A percentile compares a stretch with the other conserved stretches of the same genome.
These are phyloP conservation scores for Corythornis madagascariensis DNA, from an alignment of 2,113 vertebrate species.

Conservation along the genomic window DNA sequence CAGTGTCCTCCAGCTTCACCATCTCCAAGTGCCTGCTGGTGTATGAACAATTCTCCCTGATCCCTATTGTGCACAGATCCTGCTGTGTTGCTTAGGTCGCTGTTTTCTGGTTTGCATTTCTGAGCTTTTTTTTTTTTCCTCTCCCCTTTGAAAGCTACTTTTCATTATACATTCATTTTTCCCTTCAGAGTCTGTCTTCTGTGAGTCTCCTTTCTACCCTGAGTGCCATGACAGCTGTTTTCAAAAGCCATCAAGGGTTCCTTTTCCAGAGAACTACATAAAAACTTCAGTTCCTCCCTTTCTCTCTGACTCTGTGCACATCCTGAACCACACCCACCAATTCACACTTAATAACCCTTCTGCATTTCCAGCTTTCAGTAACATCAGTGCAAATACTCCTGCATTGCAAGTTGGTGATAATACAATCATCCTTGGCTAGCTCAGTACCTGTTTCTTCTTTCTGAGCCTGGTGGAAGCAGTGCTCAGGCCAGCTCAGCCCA, in stretches of 20 bases:
- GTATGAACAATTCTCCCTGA: not conserved
- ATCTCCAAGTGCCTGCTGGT: not conserved
- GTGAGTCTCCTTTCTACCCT: not conserved
- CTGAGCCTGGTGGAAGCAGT: not conserved
- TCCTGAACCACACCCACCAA: not conserved
- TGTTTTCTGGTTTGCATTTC: not conserved
- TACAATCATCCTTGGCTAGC: not conserved
- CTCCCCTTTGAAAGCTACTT: not conserved
- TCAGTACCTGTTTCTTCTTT: not conserved
- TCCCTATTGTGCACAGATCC: not conserved
- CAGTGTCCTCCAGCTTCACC: not conserved
- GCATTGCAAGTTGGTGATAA: not conserved
- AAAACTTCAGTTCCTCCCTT: not conserved
- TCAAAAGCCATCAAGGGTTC: not conserved
- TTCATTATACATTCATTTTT: not conserved
- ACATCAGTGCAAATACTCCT: not conserved
- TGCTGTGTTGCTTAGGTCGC: not conserved
- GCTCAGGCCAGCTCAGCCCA: not conserved
- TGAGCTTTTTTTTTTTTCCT: conserved; percentile 3
- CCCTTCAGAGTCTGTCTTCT: not conserved
- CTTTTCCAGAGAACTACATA: not conserved
- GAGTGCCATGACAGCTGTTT: not conserved
- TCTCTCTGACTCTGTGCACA: not conserved
- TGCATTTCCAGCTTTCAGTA: not conserved
- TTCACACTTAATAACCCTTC: not conserved